phyloP scores from a whole-genome alignment of 1,140 invertebrate species.

The Oryzaephilus surinamensis region DNA sequence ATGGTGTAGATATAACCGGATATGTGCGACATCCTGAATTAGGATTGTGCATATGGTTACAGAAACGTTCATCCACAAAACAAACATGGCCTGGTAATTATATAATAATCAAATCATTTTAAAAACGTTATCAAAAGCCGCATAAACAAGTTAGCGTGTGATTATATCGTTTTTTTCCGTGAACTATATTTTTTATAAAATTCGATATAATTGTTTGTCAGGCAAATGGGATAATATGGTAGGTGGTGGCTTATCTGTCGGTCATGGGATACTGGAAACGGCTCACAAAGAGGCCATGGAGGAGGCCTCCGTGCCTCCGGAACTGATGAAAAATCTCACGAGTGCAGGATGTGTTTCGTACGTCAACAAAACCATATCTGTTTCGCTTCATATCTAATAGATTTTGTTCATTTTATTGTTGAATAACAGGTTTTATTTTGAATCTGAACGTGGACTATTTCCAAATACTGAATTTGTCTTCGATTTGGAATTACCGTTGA shows the following conservation, averaged over 20 bases:
- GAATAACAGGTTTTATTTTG: slow-evolving; percentile 67
- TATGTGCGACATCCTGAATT: slow-evolving; percentile 75
- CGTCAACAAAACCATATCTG: slow-evolving; percentile 25
- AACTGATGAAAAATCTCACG: slow-evolving; percentile 62
- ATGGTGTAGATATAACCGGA: slow-evolving; percentile 90
- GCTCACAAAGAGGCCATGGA: slow-evolving; percentile 88
- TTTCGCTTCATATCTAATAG: too few species aligned
- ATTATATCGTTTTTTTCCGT: neutral
- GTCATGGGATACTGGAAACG: slow-evolving; percentile 76
- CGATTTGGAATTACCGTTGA: slow-evolving; percentile 79
- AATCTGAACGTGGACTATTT: slow-evolving; percentile 83
- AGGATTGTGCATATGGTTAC: slow-evolving; percentile 86
- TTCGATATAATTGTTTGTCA: too few species aligned
- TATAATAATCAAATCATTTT: neutral
- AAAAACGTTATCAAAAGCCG: too few species aligned
- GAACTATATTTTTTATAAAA: too few species aligned
- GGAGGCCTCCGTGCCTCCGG: slow-evolving; percentile 75
- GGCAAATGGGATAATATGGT: slow-evolving; percentile 91
- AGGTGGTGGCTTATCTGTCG: slow-evolving; percentile 81
- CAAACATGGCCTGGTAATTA: slow-evolving; percentile 79
- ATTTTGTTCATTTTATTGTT: slow-evolving; percentile 5
- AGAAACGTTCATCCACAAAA: slow-evolving; percentile 79
- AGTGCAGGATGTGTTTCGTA: slow-evolving; percentile 75
- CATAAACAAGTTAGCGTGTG: too few species aligned
- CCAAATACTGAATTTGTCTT: slow-evolving; percentile 94